phyloP scores from a whole-genome alignment of 2,888 invertebrate species.

The Orgyia antiqua region DNA sequence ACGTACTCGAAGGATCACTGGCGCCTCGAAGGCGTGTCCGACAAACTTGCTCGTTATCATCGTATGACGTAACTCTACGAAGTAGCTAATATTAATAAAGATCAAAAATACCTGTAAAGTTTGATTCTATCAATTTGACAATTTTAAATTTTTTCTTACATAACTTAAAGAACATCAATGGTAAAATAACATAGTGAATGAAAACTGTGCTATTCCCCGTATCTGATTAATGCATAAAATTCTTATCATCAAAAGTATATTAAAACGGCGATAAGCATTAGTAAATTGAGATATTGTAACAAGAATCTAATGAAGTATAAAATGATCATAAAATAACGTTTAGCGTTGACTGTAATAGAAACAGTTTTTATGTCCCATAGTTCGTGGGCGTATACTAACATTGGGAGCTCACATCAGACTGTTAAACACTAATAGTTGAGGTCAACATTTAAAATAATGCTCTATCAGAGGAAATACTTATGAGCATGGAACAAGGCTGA shows the following conservation, averaged over 20 bases:
- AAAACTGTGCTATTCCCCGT: slow-evolving; percentile 17
- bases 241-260: slow-evolving; percentile 47
- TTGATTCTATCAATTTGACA: slow-evolving; percentile 3
- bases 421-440: slow-evolving; percentile 39
- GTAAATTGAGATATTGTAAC: slow-evolving; percentile 33
- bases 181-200: slow-evolving; percentile 19
- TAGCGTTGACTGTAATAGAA: slow-evolving; percentile 18
- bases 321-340: slow-evolving; percentile 10
- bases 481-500: slow-evolving; percentile 8
- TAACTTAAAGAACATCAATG: too few species aligned
- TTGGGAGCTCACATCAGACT: slow-evolving; percentile 34
- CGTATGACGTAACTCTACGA: slow-evolving; percentile 65
- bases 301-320: slow-evolving; percentile 24
- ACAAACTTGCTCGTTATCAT: slow-evolving; percentile 56
- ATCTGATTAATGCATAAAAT: slow-evolving; percentile 21
- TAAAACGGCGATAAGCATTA: slow-evolving; percentile 42
- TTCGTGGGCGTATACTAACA: slow-evolving; percentile 57
- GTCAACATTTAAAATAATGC: slow-evolving; percentile 35
- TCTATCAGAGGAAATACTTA: slow-evolving; percentile 25
- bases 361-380: slow-evolving; percentile 22
- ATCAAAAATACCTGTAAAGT: slow-evolving; percentile 37
- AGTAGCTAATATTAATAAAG: slow-evolving; percentile 29
- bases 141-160: slow-evolving; percentile 7
- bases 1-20: slow-evolving; percentile 61
- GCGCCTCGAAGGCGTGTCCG: slow-evolving; percentile 72